Conservation (phyloP, 2,113 vertebrate species). For the Malurus melanocephalus region DNA sequence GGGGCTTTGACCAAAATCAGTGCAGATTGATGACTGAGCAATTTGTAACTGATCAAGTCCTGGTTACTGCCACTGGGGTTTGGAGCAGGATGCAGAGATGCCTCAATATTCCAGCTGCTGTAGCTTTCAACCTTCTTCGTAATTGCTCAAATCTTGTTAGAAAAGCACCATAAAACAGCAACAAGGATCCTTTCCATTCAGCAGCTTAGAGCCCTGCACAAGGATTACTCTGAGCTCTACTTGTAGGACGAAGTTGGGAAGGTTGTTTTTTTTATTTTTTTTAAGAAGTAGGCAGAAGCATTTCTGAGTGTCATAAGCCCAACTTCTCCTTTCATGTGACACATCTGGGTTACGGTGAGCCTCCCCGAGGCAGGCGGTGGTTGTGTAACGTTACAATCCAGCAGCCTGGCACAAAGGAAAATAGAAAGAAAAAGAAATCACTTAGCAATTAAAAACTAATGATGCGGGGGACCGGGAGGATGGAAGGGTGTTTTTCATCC, state of each 20-base stretch:
- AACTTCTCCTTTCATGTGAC: constrained; percentile 42
- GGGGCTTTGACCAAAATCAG: neutral
- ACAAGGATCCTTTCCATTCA: neutral
- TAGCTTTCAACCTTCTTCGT: neutral
- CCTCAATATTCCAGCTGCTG: neutral
- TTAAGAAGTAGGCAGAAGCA: neutral
- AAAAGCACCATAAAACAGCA: neutral
- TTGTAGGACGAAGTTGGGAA: neutral
- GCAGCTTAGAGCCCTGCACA: neutral
- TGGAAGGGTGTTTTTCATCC: neutral
- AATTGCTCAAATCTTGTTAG: neutral
- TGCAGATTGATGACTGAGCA: neutral
- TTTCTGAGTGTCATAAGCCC: neutral
- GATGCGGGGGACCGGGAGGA: neutral
- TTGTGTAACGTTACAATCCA: constrained; percentile 1
- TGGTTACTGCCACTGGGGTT: neutral
- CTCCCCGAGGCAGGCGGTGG: neutral
- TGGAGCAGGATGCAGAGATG: neutral
- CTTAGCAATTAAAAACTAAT: constrained; percentile 9
- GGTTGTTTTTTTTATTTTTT: neutral
- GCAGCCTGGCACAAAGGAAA: neutral
- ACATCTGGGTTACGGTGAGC: constrained; percentile 52
- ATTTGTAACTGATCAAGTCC: neutral
- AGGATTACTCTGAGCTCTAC: neutral
- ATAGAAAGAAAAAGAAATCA: neutral